A percentile compares a stretch with the other conserved stretches of the same genome.
Evolutionary conservation across 1,140 invertebrate genomes (phyloP).

Genomic region (Drosophila repletoides): DNA sequence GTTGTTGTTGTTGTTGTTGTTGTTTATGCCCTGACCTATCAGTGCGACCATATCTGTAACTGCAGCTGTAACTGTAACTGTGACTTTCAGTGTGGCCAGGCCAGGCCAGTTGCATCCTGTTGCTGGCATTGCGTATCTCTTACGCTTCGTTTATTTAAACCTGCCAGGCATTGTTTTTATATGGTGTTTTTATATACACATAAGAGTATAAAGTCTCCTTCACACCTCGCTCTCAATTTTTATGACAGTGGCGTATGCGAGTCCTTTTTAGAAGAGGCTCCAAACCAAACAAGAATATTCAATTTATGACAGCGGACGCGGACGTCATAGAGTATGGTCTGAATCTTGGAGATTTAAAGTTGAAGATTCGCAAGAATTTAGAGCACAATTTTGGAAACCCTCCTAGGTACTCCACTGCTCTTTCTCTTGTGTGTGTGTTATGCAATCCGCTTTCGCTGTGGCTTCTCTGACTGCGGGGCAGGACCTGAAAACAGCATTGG

Average conservation of each 20-base stretch:
- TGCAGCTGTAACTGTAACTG: constrained; percentile 33
- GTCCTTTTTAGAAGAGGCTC: constrained; percentile 26
- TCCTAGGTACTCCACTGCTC: no score
- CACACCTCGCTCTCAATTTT: no score
- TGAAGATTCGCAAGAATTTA: no score
- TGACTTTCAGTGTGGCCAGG: constrained; percentile 17
- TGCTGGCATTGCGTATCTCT: constrained; percentile 58
- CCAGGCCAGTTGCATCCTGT: constrained; percentile 36
- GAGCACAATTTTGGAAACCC: no score
- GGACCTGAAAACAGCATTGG: constrained; percentile 42
- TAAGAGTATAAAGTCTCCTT: no score
- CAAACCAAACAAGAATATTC: no score
- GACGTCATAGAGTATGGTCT: no score
- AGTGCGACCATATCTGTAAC: constrained; percentile 19
- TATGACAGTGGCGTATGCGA: no score
- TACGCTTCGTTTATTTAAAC: constrained; percentile 75
- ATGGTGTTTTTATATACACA: neutral
- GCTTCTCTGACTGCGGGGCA: constrained; percentile 1
- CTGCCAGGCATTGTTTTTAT: constrained; percentile 8
- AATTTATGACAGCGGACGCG: no score
- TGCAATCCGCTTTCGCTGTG: constrained; percentile 7
- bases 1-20: constrained; percentile 12
- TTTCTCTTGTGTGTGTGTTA: constrained; percentile 4
- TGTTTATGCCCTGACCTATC: constrained; percentile 29
- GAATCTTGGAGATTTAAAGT: no score